These are phyloP conservation scores for Lontra canadensis DNA, from an alignment of 2,113 vertebrate species.

Conservation along the genomic window DNA sequence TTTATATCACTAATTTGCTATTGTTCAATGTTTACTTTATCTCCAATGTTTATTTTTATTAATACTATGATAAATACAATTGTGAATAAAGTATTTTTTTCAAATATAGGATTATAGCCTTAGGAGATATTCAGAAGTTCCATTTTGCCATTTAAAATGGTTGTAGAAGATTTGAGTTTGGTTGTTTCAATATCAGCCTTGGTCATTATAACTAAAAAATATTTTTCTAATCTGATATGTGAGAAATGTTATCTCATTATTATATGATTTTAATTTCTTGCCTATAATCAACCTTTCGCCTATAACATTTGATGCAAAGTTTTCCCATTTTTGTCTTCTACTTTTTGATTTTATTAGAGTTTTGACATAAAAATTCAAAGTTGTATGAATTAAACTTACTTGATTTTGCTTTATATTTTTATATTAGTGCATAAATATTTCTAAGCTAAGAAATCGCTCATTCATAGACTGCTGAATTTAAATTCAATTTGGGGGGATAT, in stretches of 20 bases:
- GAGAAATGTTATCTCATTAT: not conserved
- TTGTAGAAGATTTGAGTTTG: not conserved
- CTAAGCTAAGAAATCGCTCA: not conserved
- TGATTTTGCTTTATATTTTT: conserved; percentile 19
- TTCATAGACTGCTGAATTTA: not conserved
- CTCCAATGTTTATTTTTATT: not conserved
- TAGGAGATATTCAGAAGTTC: not conserved
- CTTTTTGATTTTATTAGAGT: conserved; percentile 3
- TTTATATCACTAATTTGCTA: not conserved
- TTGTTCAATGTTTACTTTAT: conserved; percentile 21
- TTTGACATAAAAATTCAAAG: not conserved
- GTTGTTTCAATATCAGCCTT: not conserved
- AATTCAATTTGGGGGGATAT: not conserved
- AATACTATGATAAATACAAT: not conserved
- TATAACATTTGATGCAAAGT: conserved; percentile 1
- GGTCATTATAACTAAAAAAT: not conserved
- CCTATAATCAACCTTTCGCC: not conserved
- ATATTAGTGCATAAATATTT: conserved; percentile 21
- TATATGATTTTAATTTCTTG: conserved; percentile 25
- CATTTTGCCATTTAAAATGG: not conserved
- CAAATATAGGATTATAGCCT: not conserved
- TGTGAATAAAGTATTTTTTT: conserved; percentile 39
- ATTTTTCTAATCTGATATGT: not conserved
- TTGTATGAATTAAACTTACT: not conserved
- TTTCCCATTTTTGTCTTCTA: conserved; percentile 26